A percentile compares a stretch with the other conserved stretches of the same genome.
phyloP scores from a whole-genome alignment of 2,888 invertebrate genomes.

The Amitus sp. region DNA sequence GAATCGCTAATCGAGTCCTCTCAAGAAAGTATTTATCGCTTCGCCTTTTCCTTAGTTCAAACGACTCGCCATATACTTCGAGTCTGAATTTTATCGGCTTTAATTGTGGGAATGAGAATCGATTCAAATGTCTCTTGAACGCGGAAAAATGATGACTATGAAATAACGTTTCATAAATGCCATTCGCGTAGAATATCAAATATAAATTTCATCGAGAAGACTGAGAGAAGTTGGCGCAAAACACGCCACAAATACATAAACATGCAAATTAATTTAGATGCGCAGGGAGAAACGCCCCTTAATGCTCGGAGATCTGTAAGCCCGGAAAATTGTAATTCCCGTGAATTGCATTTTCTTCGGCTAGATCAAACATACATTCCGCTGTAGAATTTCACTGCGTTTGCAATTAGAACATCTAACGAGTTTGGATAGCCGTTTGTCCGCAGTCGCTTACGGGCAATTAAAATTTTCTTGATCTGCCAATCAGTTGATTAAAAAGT shows the following conservation, averaged over 20 bases:
- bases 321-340: not conserved
- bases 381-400: not conserved
- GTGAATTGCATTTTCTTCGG: slow-evolving; percentile 2
- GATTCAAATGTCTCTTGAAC: no score
- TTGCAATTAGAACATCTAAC: no score
- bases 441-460: no score
- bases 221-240: not conserved
- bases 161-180: not conserved
- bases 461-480: no score
- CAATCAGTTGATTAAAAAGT: no score
- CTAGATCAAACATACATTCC: not conserved
- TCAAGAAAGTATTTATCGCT: no score
- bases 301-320: not conserved
- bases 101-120: no score
- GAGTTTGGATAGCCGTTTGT: no score
- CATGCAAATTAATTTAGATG: slow-evolving; percentile 5
- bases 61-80: no score
- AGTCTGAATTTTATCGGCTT: no score
- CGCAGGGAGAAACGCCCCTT: not conserved
- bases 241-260: slow-evolving; percentile 4
- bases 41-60: no score
- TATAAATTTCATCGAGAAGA: not conserved
- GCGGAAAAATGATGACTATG: not conserved
- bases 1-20: no score
- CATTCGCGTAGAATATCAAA: not conserved